Evolutionary conservation across 2,113 vertebrate genomes (phyloP).

Genomic region (Brevimyrus niger): DNA sequence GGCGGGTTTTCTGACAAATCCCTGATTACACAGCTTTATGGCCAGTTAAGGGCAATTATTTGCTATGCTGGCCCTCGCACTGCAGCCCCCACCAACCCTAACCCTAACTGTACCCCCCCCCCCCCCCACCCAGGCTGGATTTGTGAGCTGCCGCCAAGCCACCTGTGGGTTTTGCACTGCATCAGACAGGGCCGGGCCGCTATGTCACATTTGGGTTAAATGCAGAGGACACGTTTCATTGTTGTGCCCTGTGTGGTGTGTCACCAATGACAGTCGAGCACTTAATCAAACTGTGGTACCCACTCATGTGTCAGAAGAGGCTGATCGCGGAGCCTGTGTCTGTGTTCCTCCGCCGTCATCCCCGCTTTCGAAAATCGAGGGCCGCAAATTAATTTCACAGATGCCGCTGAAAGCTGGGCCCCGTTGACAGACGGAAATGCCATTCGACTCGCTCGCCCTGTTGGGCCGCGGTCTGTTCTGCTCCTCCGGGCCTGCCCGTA

Average conservation of each 20-base stretch:
- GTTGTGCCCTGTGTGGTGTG: neutral
- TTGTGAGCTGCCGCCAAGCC: neutral
- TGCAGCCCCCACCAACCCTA: neutral
- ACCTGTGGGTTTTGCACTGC: neutral
- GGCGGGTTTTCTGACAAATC: neutral
- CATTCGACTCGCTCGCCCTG: neutral
- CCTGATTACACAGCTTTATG: constrained; percentile 22
- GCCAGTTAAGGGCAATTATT: constrained; percentile 18
- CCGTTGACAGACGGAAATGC: neutral
- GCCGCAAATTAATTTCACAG: neutral
- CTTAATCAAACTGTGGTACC: neutral
- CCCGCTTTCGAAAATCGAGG: neutral
- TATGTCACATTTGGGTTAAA: neutral
- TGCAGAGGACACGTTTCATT: neutral
- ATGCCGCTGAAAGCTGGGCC: neutral
- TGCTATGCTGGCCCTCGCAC: neutral
- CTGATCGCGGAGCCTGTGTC: neutral
- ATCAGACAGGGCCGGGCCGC: neutral
- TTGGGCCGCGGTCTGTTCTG: neutral
- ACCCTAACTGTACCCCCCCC: neutral
- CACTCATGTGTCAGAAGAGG: neutral
- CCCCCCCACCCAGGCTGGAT: constrained; percentile 7
- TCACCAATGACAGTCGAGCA: neutral
- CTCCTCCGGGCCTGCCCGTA: neutral
- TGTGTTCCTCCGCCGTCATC: neutral